A percentile compares a stretch with the other conserved stretches of the same genome.
phyloP scores from a whole-genome alignment of 2,113 vertebrate genomes.

The Bos javanicus region DNA sequence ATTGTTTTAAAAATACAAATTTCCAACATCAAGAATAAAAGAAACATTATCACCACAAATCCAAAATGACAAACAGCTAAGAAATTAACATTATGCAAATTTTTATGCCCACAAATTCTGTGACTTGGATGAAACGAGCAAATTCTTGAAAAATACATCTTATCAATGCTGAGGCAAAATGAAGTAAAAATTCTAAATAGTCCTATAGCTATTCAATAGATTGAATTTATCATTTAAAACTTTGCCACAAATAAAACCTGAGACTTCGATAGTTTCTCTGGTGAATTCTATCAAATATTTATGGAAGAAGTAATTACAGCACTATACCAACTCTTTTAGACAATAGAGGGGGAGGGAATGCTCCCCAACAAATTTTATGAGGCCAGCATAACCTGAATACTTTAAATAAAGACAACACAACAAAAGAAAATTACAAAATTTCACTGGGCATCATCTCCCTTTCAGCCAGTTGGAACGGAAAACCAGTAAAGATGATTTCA shows the following conservation, averaged over 20 bases:
- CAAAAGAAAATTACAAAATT: neutral
- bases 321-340: constrained; percentile 33
- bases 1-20: neutral
- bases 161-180: constrained; percentile 4
- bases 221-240: constrained; percentile 38
- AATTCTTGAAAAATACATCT: neutral
- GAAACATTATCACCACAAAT: neutral
- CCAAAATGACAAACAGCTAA: neutral
- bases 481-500: neutral
- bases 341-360: neutral
- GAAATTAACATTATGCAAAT: neutral
- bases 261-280: constrained; percentile 16
- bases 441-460: neutral
- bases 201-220: neutral
- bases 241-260: constrained; percentile 29
- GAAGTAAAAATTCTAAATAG: neutral
- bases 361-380: constrained; percentile 12
- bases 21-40: neutral
- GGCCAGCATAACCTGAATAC: neutral
- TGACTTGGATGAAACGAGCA: constrained; percentile 17
- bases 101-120: constrained; percentile 10
- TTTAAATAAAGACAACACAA: constrained; percentile 5
- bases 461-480: neutral
- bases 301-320: constrained; percentile 39
- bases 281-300: constrained; percentile 54